Conservation (phyloP, 1,140 invertebrate species). For the Asbolus verrucosus region DNA sequence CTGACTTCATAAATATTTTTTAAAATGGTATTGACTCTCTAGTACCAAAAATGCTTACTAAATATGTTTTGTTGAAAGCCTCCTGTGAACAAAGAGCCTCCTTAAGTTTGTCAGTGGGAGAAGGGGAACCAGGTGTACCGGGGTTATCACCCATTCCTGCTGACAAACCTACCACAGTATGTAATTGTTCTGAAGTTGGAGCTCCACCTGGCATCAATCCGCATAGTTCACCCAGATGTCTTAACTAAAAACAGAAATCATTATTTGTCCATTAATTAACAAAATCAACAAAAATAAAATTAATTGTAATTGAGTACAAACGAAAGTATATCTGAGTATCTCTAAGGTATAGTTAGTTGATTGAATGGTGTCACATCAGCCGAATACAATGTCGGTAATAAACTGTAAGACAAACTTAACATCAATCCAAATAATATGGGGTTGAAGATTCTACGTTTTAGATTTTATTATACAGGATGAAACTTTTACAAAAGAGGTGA, state of each 20-base stretch:
- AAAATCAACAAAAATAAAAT: conserved; percentile 12
- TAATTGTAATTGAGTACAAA: too few relatives aligned
- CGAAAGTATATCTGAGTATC: too few relatives aligned
- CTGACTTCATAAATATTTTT: too few relatives aligned
- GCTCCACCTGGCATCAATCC: conserved; percentile 90
- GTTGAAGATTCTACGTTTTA: too few relatives aligned
- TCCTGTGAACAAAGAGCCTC: conserved; percentile 91
- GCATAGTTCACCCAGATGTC: conserved; percentile 88
- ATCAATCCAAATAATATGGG: too few relatives aligned
- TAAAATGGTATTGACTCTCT: too few relatives aligned
- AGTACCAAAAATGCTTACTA: conserved; percentile 70
- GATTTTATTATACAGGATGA: too few relatives aligned
- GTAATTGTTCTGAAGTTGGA: conserved; percentile 87
- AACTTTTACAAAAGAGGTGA: too few relatives aligned
- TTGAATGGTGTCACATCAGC: too few relatives aligned
- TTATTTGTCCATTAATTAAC: not conserved
- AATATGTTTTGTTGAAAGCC: conserved; percentile 89
- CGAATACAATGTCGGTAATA: too few relatives aligned
- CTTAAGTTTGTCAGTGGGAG: conserved; percentile 87
- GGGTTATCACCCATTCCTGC: conserved; percentile 86
- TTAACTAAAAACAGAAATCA: conserved; percentile 77
- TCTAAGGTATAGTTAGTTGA: too few relatives aligned
- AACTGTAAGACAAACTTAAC: too few relatives aligned
- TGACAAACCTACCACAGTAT: conserved; percentile 89
- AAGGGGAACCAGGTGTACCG: conserved; percentile 68